Evolutionary conservation across 2,797 vertebrate species (phyloP).

Genomic region (Esox lucius): DNA sequence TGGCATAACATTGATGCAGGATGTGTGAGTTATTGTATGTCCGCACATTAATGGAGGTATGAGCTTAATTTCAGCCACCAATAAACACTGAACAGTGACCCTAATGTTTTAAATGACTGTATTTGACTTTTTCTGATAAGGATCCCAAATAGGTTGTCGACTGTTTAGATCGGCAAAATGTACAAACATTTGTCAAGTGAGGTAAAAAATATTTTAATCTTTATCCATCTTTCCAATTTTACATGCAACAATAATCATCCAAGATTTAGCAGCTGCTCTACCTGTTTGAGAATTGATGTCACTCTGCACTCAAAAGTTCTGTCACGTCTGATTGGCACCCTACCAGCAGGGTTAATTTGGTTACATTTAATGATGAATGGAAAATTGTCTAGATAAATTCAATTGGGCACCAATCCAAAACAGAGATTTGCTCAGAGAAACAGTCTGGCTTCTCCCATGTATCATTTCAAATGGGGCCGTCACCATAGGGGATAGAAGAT

Average conservation of each 20-base stretch:
- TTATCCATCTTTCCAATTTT: neutral
- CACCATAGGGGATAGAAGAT: neutral
- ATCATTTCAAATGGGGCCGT: neutral
- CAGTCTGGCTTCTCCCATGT: neutral
- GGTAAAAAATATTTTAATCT: neutral
- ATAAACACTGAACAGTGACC: too few relatives aligned
- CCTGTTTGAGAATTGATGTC: conserved; percentile 6
- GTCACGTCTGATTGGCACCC: conserved; percentile 12
- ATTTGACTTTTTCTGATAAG: too few relatives aligned
- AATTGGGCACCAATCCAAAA: conserved; percentile 46
- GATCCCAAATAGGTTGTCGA: too few relatives aligned
- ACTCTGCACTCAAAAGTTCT: conserved; percentile 27
- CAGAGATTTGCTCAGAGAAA: conserved; percentile 12
- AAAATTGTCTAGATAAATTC: conserved; percentile 50
- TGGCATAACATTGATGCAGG: neutral
- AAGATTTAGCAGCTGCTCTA: neutral
- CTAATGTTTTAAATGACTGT: neutral
- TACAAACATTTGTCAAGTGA: neutral
- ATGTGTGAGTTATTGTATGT: neutral
- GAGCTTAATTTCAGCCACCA: neutral
- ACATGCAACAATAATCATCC: neutral
- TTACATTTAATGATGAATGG: conserved; percentile 42
- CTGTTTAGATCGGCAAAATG: neutral
- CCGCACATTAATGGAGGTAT: neutral
- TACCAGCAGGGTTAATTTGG: neutral